Base-by-base conservation (phyloP, 64 coral and sea anemone genomes). In the Porites lutea region DNA sequence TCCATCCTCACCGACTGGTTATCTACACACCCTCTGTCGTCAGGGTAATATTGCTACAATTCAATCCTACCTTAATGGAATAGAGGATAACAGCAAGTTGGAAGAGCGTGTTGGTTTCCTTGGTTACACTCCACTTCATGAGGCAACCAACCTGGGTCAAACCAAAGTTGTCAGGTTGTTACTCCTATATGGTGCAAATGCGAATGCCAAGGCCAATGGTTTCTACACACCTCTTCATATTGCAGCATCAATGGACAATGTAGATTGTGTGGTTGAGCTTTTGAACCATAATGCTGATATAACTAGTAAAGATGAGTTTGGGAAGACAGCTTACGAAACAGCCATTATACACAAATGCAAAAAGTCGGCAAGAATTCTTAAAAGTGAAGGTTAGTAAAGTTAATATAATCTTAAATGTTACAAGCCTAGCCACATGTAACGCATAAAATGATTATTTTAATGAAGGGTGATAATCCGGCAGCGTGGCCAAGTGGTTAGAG, bases 81-180 rank as follows among this genome's bases (percentile, higher is more conserved):
- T 96, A 5, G 79, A 71, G 18, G 86, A 90, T 52, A 51, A 87
- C 60, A 84, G 87, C 20, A 88, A 87, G 11, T 70, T 96, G 73
- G 95, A 96, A 50, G 95, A 96, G 54, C 93, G 92, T 64, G 75
- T 96, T 49, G 97, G 97, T 79, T 98, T 95, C 72, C 88, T 96
- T 69, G 97, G 97, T 59, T 95, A 98, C 65, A 98, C 97, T n/a
- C 97, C 97, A 49, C 72, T 98, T 48, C 97, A 98, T 67, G 91
- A 93, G 61, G 97, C 97, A 50, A 90, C 95, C 3, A 92, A 90
- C 46, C 65, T 74, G 45, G 93, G 88, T 19, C 88, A 98, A 57
- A 89, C 64, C 27, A 88, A 73, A 13, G 82, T 95, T 13, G 94
- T 98, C 19, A 89, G 85, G n/a, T 46, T 98, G 13, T 19, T 98